A percentile compares a stretch with the other conserved stretches of the same genome.
These are phyloP conservation scores for Intellagama lesueurii DNA, from an alignment of 2,797 vertebrate genomes.

Conservation along the genomic window DNA sequence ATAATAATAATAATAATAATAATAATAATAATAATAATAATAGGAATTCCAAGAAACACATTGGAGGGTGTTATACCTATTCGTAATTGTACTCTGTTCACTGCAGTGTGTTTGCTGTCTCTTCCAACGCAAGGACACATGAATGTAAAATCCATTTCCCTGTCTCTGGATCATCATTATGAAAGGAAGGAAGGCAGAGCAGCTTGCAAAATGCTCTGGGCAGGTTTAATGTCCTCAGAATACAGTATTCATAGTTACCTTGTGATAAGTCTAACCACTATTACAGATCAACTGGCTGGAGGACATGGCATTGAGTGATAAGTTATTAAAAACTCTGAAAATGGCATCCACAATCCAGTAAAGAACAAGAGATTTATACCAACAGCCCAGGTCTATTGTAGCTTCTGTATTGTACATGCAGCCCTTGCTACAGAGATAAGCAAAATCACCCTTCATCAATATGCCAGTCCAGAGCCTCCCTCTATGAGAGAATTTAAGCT, in stretches of 20 bases:
- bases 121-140: neutral
- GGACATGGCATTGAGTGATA: neutral
- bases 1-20: too few species aligned
- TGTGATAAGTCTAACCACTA: neutral
- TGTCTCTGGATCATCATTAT: neutral
- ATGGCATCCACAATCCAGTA: neutral
- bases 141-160: neutral
- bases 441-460: neutral
- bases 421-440: slow-evolving; percentile 2
- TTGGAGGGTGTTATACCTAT: neutral
- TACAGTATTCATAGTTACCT: neutral
- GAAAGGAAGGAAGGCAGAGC: neutral
- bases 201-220: neutral
- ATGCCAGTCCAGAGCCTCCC: neutral
- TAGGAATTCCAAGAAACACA: neutral
- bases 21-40: neutral
- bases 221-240: neutral
- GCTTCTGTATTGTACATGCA: neutral
- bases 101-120: neutral
- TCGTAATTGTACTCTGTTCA: neutral
- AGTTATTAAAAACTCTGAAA: neutral
- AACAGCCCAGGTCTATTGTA: neutral
- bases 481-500: neutral
- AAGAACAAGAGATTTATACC: neutral
- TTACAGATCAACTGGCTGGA: neutral